A percentile compares a stretch with the other conserved stretches of the same genome.
phyloP scores from a whole-genome alignment of 1,140 invertebrate species.

The Maconellicoccus hirsutus region DNA sequence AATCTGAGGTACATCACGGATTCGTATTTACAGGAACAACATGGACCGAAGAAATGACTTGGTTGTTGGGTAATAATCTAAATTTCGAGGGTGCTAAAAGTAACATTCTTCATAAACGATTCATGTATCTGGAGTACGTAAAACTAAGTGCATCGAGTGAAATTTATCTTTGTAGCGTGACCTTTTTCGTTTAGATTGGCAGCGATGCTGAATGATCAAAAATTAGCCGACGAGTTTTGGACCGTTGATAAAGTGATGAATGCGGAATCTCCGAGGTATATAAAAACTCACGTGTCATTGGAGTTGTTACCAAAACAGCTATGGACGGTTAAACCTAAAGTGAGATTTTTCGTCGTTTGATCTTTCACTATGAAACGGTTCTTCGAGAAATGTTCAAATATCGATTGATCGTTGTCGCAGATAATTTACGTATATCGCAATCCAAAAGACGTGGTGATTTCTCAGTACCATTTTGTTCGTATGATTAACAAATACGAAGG shows the following conservation, averaged over 20 bases:
- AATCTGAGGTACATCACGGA: too few relatives aligned
- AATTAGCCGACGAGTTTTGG: constrained; percentile 37
- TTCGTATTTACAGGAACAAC: constrained; percentile 76
- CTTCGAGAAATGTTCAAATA: too few relatives aligned
- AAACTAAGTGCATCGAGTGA: too few relatives aligned
- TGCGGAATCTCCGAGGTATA: constrained; percentile 52
- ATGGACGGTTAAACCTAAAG: constrained; percentile 56
- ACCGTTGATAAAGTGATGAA: constrained; percentile 55
- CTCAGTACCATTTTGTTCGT: constrained; percentile 74
- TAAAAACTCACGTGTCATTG: constrained; percentile 67
- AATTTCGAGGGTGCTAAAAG: constrained; percentile 48
- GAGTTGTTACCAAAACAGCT: constrained; percentile 55
- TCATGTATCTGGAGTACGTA: constrained; percentile 37
- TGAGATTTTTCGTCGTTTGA: constrained; percentile 30
- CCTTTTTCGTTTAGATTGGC: constrained; percentile 35
- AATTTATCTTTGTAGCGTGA: too few relatives aligned
- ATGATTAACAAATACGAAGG: constrained; percentile 50
- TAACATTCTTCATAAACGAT: constrained; percentile 36
- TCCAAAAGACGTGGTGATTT: constrained; percentile 86
- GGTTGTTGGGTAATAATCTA: constrained; percentile 58
- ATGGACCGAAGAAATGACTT: constrained; percentile 67
- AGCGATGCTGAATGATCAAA: constrained; percentile 37
- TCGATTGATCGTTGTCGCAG: constrained; percentile 39
- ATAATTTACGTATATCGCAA: constrained; percentile 82
- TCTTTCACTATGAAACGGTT: too few relatives aligned